Base-by-base conservation (phyloP, 2,113 vertebrate genomes). In the Gulo gulo region DNA sequence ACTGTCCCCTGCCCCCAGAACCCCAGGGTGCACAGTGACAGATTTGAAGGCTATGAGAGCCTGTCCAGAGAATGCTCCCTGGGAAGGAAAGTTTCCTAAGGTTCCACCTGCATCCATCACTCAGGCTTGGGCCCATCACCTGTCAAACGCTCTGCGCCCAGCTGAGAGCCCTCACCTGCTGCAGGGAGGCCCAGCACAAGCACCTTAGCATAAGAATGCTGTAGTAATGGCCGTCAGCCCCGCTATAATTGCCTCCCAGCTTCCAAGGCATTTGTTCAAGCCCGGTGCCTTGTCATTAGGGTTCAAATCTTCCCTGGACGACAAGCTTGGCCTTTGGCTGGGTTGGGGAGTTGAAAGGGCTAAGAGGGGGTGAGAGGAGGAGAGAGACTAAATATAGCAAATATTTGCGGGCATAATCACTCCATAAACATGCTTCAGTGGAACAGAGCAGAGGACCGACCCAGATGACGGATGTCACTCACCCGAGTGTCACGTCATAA, bases 391-490 rank as follows among this genome's bases (percentile, higher is more conserved):
- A 98, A 91, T 85, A 88, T 94, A 97, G 95, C 78, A 94, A 97
- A 91, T 42, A 95, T 74, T 79, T 93, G 87, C 85, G 94, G 36
- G 88, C 97, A 86, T 55, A 82, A 78, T 96, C 92, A 52, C 95
- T 97, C 97, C 94, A 89, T 95, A 98, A 89, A 76, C 79, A 92
- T 21, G 47, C 52, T 86, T 94, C 93, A 90, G 96, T 96, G 87
- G 47, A 79, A 73, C 42, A 45, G 71, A 87, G 93, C 18, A 18
- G 34, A 31, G 92, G 4, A 84, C 91, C 29, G 4, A 81, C 78
- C 90, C 67, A 78, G 79, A 85, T 91, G 95, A 93, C 86, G 16
- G 87, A 69, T 98, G 98, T 98, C 98, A 98, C 50, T 98, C 97
- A 97, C 67, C 61, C 9, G 9, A 82, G 47, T 88, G 95, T 93